Percentiles rank a stretch among this genome's conserved stretches.
phyloP scores from a whole-genome alignment of 2,797 vertebrate species.

The Sternarchorhynchus goeldii region DNA sequence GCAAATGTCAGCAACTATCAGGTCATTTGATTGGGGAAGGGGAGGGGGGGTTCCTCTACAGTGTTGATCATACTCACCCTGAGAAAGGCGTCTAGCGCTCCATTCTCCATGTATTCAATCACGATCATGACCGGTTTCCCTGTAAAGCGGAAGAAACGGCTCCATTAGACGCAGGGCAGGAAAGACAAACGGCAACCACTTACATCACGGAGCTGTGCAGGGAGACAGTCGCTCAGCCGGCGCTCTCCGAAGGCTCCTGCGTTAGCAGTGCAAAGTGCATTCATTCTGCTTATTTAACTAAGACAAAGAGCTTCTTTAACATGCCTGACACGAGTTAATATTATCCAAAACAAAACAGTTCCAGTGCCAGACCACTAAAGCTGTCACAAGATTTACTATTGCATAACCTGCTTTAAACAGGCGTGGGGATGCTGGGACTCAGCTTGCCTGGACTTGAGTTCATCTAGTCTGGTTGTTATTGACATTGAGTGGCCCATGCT shows the following conservation, averaged over 20 bases:
- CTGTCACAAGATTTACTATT: neutral
- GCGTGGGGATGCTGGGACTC: neutral
- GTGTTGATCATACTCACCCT: slow-evolving; percentile 81
- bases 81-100: slow-evolving; percentile 96
- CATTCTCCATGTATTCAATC: slow-evolving; percentile 99
- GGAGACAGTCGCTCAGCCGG: slow-evolving; percentile 39
- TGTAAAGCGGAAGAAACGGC: slow-evolving; percentile 68
- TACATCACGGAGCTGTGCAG: slow-evolving; percentile 39
- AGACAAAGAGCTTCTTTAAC: slow-evolving; percentile 30
- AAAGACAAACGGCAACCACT: slow-evolving; percentile 42
- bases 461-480: no score
- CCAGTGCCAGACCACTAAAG: neutral
- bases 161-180: slow-evolving; percentile 44
- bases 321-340: neutral
- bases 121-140: slow-evolving; percentile 99
- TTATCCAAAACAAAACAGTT: slow-evolving; percentile 12
- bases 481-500: neutral
- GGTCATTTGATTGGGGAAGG: no score
- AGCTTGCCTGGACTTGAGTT: no score
- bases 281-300: slow-evolving; percentile 31
- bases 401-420: neutral
- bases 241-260: slow-evolving; percentile 27
- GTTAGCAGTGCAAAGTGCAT: slow-evolving; percentile 18
- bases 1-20: slow-evolving; percentile 55
- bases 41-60: neutral